Base-by-base conservation (phyloP, 2,888 invertebrate species). In the Idaea biselata region DNA sequence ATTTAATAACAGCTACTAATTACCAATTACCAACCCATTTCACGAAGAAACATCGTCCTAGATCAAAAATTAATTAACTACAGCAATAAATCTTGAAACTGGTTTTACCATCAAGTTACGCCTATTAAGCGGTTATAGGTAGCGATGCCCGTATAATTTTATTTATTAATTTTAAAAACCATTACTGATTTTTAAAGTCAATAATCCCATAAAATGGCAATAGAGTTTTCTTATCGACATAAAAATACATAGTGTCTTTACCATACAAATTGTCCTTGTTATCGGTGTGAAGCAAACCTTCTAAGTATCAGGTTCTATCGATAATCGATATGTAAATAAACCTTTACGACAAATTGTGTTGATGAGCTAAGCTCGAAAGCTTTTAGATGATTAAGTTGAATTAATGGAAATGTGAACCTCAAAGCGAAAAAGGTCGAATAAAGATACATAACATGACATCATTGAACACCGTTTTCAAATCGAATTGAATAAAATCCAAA, bases 301-400 rank as follows among this genome's bases (percentile, higher is more conserved):
- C 66, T 71, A 71, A 71, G 64, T 63, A 67, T 73, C 69, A 69
- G 71, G 62, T 61, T 60, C 68, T 70, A 68, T 66, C 65, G 65
- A 70, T 72, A 82, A 68, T 66, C 65, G 65, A 70, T 72, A 82
- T 79, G 78, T 64, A 75, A 84, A 83, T 82, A 64, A 71, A 62
- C 64, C 73, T 76, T 74, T 70, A 69, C 74, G 66, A 68, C 72
- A 71, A 69, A 71, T 73, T 67, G 64, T 67, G 59, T 16, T 59
- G 57, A 62, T 60, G 55, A 61, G n/a, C 60, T 56, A 56, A 62
- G 33, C 63, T n/a, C 18, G 60, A 33, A 62, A 61, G 59, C 60
- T 44, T 44, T 33, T 11, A 11, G 33, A 44, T 11, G 3, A 44
- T 14, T 14, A 11, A 44, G 14, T 44, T 44, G 11, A 44, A 1